Evolutionary conservation across 1,140 invertebrate species (phyloP).

Genomic region (Cyclina sinensis): DNA sequence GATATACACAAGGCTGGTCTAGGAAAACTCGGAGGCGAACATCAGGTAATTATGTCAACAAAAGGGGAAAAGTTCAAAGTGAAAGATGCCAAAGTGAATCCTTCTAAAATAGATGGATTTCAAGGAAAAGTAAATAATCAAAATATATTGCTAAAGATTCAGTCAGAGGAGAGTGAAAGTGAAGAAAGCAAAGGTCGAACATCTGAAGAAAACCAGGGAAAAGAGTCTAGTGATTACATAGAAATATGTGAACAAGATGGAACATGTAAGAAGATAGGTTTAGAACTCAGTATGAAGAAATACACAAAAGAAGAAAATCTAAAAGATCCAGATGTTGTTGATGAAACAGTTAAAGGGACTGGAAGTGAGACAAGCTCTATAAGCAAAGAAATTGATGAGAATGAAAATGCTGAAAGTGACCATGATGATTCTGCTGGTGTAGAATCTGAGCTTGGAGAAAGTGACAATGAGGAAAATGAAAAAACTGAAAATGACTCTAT

Average conservation of each 20-base stretch:
- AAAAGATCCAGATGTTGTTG: not conserved
- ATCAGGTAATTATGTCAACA: constrained; percentile 38
- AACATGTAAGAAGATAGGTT: not conserved
- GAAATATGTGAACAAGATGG: constrained; percentile 26
- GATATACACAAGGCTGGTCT: not conserved
- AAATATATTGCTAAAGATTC: not conserved
- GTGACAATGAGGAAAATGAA: constrained; percentile 12
- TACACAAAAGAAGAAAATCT: constrained; percentile 48
- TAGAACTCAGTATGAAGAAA: constrained; percentile 56
- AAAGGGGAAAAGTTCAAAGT: constrained; percentile 39
- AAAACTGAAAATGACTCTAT: not conserved
- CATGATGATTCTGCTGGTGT: not conserved
- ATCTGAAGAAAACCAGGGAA: not conserved
- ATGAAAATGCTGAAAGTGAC: not conserved
- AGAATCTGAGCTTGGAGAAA: not conserved
- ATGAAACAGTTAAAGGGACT: not conserved
- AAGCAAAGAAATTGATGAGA: not conserved
- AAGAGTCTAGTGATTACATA: not conserved
- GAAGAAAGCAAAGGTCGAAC: not conserved
- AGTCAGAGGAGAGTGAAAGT: constrained; percentile 29
- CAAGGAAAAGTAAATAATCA: constrained; percentile 28
- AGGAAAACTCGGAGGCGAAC: constrained; percentile 19
- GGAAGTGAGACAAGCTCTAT: not conserved
- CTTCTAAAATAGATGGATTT: constrained; percentile 3
- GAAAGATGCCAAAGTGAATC: constrained; percentile 29